Evolutionary conservation across 2,113 vertebrate species (phyloP), one percentile per base, ranked within the genome.

Genomic region (Cettia cetti): DNA sequence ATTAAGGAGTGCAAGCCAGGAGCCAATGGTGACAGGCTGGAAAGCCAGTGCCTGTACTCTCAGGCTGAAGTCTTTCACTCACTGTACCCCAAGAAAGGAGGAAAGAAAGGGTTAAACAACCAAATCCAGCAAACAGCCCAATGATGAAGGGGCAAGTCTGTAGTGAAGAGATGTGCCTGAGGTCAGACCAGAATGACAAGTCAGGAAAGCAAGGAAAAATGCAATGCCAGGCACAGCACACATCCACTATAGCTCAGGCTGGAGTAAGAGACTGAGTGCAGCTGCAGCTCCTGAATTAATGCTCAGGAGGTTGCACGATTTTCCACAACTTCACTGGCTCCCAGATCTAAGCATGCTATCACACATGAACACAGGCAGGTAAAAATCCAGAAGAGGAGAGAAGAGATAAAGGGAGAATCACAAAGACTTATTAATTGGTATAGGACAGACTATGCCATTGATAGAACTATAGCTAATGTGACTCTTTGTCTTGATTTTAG

Each of bases 181-280:
- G 28, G 4, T 83, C 27, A 87, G 31, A 18, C 15, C 35, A 54
- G 39, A 66, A 71, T 20, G 4, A 18, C 13, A 49, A 61, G 27
- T 15, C 22, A 60, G 20, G 37, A 44, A 90, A 22, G 19, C 8
- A 63, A 64, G 16, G 21, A 47, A 69, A 77, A 61, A 26, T 27
- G 19, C 8, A 64, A 13, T 0, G 0, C 21, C 5, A 30, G 50
- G 16, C 13, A 40, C 15, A 72, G 44, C 4, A 11, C 14, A 24
- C 2, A 6, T 22, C 7, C n/a, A 10, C 4, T 8, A 4, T 17
- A 64, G 6, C 19, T 90, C 19, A 49, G 45, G 37, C 54, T 54
- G 47, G 27, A 56, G 6, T 23, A 64, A 52, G 22, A 8, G 24
- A 16, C 15, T 22, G 28, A 20, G 16, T 7, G 7, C 16, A 53